These are phyloP conservation scores for Tor tambroides DNA, from an alignment of 2,113 vertebrate species.

Conservation along the genomic window DNA sequence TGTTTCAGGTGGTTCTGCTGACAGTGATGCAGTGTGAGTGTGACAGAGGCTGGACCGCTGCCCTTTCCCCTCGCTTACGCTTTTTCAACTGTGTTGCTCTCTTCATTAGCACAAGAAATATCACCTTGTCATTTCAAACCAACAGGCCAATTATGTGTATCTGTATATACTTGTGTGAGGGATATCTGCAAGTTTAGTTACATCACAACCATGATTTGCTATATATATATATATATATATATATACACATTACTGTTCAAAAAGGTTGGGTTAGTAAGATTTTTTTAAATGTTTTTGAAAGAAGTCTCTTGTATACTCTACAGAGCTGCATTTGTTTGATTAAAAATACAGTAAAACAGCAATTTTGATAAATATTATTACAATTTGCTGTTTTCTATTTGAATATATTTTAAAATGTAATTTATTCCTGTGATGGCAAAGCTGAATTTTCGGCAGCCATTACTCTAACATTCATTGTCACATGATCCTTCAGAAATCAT, in stretches of 20 bases:
- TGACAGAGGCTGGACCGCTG: slow-evolving; percentile 3
- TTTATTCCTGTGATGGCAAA: not conserved
- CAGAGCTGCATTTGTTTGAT: not conserved
- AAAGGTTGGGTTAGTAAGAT: no score
- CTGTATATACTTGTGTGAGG: not conserved
- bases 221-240: no score
- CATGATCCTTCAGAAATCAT: not conserved
- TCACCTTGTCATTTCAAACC: slow-evolving; percentile 11
- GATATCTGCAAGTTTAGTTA: no score
- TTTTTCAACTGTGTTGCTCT: slow-evolving; percentile 8
- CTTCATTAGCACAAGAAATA: slow-evolving; percentile 11
- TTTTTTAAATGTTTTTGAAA: no score
- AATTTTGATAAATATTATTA: not conserved
- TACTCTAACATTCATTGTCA: not conserved
- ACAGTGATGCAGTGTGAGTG: slow-evolving; percentile 30
- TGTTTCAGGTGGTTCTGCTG: slow-evolving; percentile 14
- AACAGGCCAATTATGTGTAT: not conserved
- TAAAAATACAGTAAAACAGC: not conserved
- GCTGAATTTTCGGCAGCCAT: not conserved
- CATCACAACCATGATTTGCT: not conserved
- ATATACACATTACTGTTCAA: not conserved
- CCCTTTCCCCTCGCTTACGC: not conserved
- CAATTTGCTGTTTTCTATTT: not conserved
- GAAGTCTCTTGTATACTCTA: not conserved
- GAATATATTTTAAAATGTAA: not conserved